phyloP scores from a whole-genome alignment of 2,888 invertebrate genomes.

The Dryobotodes eremita region DNA sequence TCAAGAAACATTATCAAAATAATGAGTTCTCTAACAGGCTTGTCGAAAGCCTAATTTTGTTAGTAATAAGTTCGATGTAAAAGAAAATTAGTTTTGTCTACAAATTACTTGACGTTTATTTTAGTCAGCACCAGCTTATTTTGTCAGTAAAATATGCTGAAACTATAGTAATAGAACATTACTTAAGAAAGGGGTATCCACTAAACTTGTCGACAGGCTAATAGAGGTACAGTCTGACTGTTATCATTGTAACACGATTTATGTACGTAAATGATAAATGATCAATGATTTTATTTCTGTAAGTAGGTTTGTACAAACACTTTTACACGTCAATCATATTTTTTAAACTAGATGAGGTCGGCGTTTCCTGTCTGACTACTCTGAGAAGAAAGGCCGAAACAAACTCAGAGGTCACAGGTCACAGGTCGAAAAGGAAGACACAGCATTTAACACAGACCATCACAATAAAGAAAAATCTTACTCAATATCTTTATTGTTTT shows the following conservation, averaged over 20 bases:
- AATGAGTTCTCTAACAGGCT: slow-evolving; percentile 50
- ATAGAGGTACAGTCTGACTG: slow-evolving; percentile 70
- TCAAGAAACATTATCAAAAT: slow-evolving; percentile 47
- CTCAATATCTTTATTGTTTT: too few relatives aligned
- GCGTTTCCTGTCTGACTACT: too few relatives aligned
- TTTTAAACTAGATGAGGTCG: too few relatives aligned
- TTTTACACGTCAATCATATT: too few relatives aligned
- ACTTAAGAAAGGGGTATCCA: slow-evolving; percentile 82
- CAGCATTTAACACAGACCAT: not conserved
- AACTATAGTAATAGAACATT: slow-evolving; percentile 78
- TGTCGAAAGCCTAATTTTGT: slow-evolving; percentile 42
- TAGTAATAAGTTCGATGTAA: slow-evolving; percentile 48
- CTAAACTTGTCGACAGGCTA: slow-evolving; percentile 82
- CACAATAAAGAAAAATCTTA: too few relatives aligned
- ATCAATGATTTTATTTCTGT: too few relatives aligned
- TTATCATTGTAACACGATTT: slow-evolving; percentile 71
- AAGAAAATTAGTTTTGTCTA: slow-evolving; percentile 63
- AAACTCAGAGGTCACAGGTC: too few relatives aligned
- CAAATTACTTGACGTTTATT: slow-evolving; percentile 62
- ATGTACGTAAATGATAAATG: too few relatives aligned
- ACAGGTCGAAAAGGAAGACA: too few relatives aligned
- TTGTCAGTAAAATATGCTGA: slow-evolving; percentile 50
- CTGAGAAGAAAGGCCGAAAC: too few relatives aligned
- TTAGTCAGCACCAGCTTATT: slow-evolving; percentile 50
- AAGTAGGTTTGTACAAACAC: too few relatives aligned